Evolutionary conservation across 37 sponge, comb jelly and placozoan species (phyloP).

Genomic region (Theonella swinhoei): DNA sequence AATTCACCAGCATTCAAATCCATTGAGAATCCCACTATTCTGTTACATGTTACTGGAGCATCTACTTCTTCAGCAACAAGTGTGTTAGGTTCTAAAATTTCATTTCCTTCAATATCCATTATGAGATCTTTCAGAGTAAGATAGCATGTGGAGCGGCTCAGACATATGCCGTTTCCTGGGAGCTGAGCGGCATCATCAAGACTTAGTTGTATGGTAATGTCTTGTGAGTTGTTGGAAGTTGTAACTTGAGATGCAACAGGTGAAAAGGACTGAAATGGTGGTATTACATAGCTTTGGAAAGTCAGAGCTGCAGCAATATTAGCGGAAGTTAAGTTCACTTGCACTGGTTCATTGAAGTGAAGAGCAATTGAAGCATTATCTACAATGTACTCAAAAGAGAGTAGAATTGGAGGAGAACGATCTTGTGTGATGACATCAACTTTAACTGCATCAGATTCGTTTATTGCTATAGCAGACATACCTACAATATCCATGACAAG

Average conservation of each 20-base stretch:
- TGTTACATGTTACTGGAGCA: not conserved
- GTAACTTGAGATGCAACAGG: not conserved
- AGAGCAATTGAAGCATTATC: slow-evolving; percentile 55
- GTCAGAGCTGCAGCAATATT: slow-evolving; percentile 37
- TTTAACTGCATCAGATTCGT: slow-evolving; percentile 39
- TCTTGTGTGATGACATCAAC: slow-evolving; percentile 59
- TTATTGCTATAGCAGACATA: slow-evolving; percentile 36
- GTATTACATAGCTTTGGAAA: slow-evolving; percentile 50
- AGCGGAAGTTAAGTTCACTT: slow-evolving; percentile 9
- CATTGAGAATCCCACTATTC: not conserved
- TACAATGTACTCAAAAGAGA: slow-evolving; percentile 59
- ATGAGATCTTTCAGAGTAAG: not conserved
- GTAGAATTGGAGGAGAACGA: slow-evolving; percentile 46
- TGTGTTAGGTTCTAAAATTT: not conserved
- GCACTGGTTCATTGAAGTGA: slow-evolving; percentile 71
- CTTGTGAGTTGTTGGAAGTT: not conserved
- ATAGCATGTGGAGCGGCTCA: not conserved
- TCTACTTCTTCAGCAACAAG: not conserved
- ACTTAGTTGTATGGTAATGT: not conserved
- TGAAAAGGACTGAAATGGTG: slow-evolving; percentile 32
- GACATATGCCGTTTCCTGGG: slow-evolving; percentile 7
- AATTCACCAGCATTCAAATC: slow-evolving; percentile 5
- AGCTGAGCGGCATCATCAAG: not conserved
- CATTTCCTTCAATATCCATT: not conserved
- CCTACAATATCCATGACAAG: slow-evolving; percentile 66